A percentile compares a stretch with the other conserved stretches of the same genome.
phyloP scores from a whole-genome alignment of 2,888 invertebrate genomes.

The Xylota sylvarum region DNA sequence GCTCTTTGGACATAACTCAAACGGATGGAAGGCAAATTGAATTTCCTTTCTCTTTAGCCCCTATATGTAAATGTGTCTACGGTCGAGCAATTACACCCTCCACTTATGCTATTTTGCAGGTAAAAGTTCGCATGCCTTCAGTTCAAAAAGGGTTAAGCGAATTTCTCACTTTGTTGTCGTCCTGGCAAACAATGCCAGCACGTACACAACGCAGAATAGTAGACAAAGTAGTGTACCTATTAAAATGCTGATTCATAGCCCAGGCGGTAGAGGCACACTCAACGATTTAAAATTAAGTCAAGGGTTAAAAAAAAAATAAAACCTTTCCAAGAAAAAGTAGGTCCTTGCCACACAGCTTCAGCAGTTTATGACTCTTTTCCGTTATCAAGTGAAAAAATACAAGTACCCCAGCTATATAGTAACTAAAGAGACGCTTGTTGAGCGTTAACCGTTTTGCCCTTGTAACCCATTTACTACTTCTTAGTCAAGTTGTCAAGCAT shows the following conservation, averaged over 20 bases:
- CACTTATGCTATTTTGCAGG: constrained; percentile 12
- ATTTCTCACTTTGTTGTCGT: constrained; percentile 22
- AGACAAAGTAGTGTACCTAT: constrained; percentile 45
- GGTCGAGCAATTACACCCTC: constrained; percentile 43
- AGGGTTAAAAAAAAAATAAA: constrained; percentile 39
- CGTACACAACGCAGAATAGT: constrained; percentile 38
- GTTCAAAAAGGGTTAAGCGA: constrained; percentile 27
- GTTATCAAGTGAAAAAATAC: constrained; percentile 58
- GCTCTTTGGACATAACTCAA: constrained; percentile 14
- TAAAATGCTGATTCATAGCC: constrained; percentile 50
- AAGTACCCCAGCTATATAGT: constrained; percentile 48
- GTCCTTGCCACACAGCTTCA: constrained; percentile 36
- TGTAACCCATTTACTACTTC: constrained; percentile 73
- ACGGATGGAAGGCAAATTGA: constrained; percentile 7
- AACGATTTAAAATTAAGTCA: constrained; percentile 56
- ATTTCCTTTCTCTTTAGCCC: constrained; percentile 14
- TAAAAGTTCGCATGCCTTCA: constrained; percentile 6
- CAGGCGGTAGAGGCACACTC: constrained; percentile 41
- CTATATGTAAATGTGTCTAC: constrained; percentile 37
- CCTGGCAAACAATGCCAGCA: constrained; percentile 38
- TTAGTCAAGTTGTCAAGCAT: constrained; percentile 73
- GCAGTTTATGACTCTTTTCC: constrained; percentile 64
- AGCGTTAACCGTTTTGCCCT: constrained; percentile 72
- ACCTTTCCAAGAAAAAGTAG: constrained; percentile 1
- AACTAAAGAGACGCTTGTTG: constrained; percentile 61